Evolutionary conservation across 2,888 invertebrate species (phyloP).

Genomic region (Xestia xanthographa): DNA sequence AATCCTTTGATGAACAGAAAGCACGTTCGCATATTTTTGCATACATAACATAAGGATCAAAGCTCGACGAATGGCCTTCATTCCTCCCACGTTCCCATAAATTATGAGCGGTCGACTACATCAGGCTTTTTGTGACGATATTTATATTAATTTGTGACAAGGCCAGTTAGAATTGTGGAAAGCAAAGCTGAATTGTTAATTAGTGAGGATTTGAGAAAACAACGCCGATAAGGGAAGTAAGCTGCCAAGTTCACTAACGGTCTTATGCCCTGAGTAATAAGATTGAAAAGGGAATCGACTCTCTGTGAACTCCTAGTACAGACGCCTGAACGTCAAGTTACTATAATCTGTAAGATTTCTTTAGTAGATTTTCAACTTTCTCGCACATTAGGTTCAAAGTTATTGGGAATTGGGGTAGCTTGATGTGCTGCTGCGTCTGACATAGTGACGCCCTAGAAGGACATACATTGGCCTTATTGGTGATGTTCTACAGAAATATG

Average conservation of each 20-base stretch:
- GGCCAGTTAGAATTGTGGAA: no score
- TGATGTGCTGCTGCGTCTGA: no score
- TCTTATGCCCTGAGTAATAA: no score
- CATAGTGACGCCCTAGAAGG: background rate
- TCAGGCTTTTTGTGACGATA: constrained; percentile 16
- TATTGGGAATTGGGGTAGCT: no score
- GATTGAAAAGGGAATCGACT: no score
- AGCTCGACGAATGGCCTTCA: constrained; percentile 25
- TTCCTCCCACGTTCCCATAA: constrained; percentile 27
- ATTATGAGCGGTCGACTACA: constrained; percentile 21
- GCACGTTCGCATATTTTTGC: constrained; percentile 45
- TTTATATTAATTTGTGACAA: constrained; percentile 18
- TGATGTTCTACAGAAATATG: background rate
- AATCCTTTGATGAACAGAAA: constrained; percentile 28
- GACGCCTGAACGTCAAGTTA: no score
- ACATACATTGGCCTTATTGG: background rate
- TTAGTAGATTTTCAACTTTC: no score
- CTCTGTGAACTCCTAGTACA: no score
- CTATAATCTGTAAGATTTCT: no score
- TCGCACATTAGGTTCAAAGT: no score
- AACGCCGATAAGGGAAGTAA: background rate
- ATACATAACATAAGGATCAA: constrained; percentile 40
- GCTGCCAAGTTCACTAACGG: no score
- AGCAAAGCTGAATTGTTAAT: background rate
- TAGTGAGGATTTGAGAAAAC: background rate